These are phyloP conservation scores for Xanthorhoe designata DNA, from an alignment of 2,888 invertebrate species.

Conservation along the genomic window DNA sequence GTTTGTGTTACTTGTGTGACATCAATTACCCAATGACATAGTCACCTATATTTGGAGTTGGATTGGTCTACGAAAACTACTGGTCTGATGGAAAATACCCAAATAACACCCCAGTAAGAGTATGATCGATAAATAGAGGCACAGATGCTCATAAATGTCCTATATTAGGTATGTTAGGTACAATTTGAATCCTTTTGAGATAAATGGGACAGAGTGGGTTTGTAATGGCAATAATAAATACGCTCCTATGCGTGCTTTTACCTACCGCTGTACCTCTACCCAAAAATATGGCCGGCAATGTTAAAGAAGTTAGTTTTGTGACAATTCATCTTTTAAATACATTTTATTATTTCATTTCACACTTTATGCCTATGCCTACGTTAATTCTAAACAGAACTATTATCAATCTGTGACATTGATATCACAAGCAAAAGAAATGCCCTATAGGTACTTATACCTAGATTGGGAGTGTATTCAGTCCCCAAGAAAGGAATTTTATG, in stretches of 20 bases:
- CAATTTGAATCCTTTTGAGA: not conserved
- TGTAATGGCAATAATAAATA: not conserved
- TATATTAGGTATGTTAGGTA: too few relatives aligned
- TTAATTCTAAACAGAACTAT: not conserved
- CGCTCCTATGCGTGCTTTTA: too few relatives aligned
- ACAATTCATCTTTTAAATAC: not conserved
- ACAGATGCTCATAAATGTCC: too few relatives aligned
- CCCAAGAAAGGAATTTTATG: slow-evolving; percentile 31
- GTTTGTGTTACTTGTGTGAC: slow-evolving; percentile 44
- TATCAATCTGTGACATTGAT: not conserved
- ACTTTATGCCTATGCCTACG: too few relatives aligned
- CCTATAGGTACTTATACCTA: slow-evolving; percentile 32
- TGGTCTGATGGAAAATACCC: too few relatives aligned
- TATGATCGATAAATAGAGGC: too few relatives aligned
- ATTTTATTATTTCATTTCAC: too few relatives aligned
- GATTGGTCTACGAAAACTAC: not conserved
- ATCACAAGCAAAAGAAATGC: slow-evolving; percentile 35
- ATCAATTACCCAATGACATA: slow-evolving; percentile 35
- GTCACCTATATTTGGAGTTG: slow-evolving; percentile 34
- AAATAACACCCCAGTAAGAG: too few relatives aligned
- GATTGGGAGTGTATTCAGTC: slow-evolving; percentile 29
- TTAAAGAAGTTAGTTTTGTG: too few relatives aligned
- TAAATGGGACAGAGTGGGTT: not conserved
- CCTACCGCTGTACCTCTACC: too few relatives aligned
- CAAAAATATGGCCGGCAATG: too few relatives aligned